Evolutionary conservation across 2,888 invertebrate species (phyloP).

Genomic region (Coleophora deauratella): DNA sequence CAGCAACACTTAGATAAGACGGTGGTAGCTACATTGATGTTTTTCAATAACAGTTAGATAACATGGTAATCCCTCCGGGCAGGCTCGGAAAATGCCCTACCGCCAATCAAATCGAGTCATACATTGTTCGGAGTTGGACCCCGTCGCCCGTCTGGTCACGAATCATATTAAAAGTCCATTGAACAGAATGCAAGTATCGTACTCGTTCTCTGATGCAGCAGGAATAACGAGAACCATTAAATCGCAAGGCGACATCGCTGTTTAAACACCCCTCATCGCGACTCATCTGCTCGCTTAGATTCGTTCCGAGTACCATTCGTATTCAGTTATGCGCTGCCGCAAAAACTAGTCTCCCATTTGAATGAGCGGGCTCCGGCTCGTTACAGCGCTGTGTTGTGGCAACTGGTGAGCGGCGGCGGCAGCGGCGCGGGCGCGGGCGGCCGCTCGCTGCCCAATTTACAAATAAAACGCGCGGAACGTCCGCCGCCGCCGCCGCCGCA

Average conservation of each 20-base stretch:
- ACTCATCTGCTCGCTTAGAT: conserved; percentile 44
- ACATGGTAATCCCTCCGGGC: too few species aligned
- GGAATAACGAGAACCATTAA: too few species aligned
- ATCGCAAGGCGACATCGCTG: not conserved
- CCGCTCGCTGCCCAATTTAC: conserved; percentile 54
- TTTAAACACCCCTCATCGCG: conserved; percentile 39
- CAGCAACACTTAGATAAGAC: too few species aligned
- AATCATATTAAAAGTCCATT: too few species aligned
- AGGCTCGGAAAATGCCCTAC: too few species aligned
- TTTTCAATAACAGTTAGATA: too few species aligned
- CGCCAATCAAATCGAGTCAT: too few species aligned
- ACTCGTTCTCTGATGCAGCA: too few species aligned
- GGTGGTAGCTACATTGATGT: too few species aligned
- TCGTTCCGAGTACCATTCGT: conserved; percentile 54
- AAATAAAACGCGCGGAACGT: conserved; percentile 69
- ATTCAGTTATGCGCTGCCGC: conserved; percentile 58
- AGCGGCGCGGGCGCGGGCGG: conserved; percentile 6
- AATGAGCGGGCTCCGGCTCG: conserved; percentile 46
- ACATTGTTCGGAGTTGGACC: too few species aligned
- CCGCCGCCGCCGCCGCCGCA: conserved; percentile 28
- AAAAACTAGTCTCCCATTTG: conserved; percentile 69
- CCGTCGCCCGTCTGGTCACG: too few species aligned
- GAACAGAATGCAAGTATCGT: too few species aligned
- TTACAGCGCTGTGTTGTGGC: conserved; percentile 4
- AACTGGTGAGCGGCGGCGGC: conserved; percentile 2